Evolutionary conservation across 2,888 invertebrate species (phyloP).

Genomic region (Pocota personata): DNA sequence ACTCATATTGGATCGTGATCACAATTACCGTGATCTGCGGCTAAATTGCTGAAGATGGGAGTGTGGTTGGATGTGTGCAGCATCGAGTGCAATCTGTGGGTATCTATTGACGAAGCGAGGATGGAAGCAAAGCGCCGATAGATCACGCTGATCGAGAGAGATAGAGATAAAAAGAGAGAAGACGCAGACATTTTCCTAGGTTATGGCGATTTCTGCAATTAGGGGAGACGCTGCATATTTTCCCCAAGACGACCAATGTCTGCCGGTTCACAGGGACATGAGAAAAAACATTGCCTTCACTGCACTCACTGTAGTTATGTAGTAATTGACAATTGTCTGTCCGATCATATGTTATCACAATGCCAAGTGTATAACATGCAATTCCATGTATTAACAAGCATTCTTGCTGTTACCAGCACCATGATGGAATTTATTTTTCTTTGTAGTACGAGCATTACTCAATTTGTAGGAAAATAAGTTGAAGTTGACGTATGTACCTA

Average conservation of each 20-base stretch:
- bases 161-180: constrained; percentile 1
- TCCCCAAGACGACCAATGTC: constrained; percentile 7
- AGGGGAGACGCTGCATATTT: constrained; percentile 55
- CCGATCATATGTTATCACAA: constrained; percentile 41
- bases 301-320: constrained; percentile 25
- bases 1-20: constrained; percentile 64
- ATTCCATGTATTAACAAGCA: constrained; percentile 61
- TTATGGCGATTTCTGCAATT: constrained; percentile 54
- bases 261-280: constrained; percentile 8
- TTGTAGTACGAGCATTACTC: constrained; percentile 27
- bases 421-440: constrained; percentile 49
- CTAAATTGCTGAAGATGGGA: constrained; percentile 4
- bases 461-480: constrained; percentile 31
- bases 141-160: constrained; percentile 36
- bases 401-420: constrained; percentile 50
- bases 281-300: constrained; percentile 1
- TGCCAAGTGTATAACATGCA: constrained; percentile 60
- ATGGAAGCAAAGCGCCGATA: constrained; percentile 36
- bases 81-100: background rate
- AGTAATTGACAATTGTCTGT: constrained; percentile 62
- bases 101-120: constrained; percentile 6
- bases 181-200: background rate
- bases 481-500: constrained; percentile 13
- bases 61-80: background rate
- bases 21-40: constrained; percentile 58